phyloP scores from a whole-genome alignment of 2,888 invertebrate species.

The Ormyrus nitidulus region DNA sequence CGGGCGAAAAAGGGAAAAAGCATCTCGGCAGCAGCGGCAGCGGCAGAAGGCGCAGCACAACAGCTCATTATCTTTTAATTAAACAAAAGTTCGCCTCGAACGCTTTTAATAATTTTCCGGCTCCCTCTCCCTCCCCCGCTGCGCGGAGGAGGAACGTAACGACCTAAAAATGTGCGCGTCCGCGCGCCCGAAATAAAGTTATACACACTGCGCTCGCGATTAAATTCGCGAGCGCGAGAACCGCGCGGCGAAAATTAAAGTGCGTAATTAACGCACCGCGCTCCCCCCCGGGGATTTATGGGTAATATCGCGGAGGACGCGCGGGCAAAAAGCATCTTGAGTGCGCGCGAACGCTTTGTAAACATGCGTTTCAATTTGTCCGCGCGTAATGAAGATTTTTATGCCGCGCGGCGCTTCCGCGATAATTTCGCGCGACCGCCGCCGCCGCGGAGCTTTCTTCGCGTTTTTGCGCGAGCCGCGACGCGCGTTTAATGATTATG shows the following conservation, averaged over 20 bases:
- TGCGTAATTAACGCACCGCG: slow-evolving; percentile 37
- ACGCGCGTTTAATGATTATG: no score
- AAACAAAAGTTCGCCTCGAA: slow-evolving; percentile 40
- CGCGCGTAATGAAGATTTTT: slow-evolving; percentile 23
- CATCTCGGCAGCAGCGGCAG: background rate
- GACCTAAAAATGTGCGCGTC: slow-evolving; percentile 8
- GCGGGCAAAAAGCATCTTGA: background rate
- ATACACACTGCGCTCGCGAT: background rate
- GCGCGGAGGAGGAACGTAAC: background rate
- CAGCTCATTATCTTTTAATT: slow-evolving; percentile 52
- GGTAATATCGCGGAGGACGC: slow-evolving; percentile 21
- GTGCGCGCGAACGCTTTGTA: background rate
- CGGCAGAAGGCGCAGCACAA: background rate
- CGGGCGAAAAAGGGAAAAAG: background rate
- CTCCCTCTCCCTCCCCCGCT: no score
- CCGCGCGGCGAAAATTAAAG: slow-evolving; percentile 31
- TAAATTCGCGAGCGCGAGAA: slow-evolving; percentile 1
- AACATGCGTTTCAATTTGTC: slow-evolving; percentile 42
- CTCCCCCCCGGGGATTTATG: slow-evolving; percentile 32
- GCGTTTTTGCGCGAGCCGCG: no score
- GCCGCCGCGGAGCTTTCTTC: no score
- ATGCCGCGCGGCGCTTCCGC: background rate
- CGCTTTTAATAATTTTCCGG: slow-evolving; percentile 42
- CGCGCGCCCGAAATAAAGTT: slow-evolving; percentile 13
- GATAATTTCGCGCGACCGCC: no score